These are phyloP conservation scores for Drosophila virilis DNA, from an alignment of 1,140 invertebrate species.

Conservation along the genomic window DNA sequence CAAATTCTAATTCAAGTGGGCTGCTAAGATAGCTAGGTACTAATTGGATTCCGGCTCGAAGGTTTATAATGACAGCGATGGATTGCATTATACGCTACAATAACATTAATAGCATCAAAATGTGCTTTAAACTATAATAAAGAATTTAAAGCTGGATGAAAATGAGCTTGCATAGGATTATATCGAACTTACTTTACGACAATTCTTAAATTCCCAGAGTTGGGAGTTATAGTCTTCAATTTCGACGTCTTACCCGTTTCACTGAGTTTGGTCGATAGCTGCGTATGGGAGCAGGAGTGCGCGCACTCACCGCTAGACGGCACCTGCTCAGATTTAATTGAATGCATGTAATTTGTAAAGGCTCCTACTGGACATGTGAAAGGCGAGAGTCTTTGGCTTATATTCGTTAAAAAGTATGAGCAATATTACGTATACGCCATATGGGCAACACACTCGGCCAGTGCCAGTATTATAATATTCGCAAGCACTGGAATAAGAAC, in stretches of 20 bases:
- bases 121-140: too few relatives aligned
- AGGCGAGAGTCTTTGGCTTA: conserved; percentile 3
- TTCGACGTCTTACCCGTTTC: conserved; percentile 65
- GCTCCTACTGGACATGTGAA: conserved; percentile 67
- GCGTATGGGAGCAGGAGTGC: conserved; percentile 61
- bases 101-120: too few relatives aligned
- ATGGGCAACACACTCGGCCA: conserved; percentile 66
- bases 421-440: background rate
- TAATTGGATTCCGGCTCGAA: too few relatives aligned
- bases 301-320: conserved; percentile 74
- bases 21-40: too few relatives aligned
- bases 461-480: conserved; percentile 84
- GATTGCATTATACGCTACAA: too few relatives aligned
- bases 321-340: conserved; percentile 58
- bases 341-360: conserved; percentile 81
- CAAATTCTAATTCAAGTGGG: background rate
- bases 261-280: conserved; percentile 64
- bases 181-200: too few relatives aligned
- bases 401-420: background rate
- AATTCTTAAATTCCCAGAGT: too few relatives aligned
- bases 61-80: too few relatives aligned
- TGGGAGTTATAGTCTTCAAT: too few relatives aligned
- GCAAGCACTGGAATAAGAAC: conserved; percentile 84
- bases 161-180: too few relatives aligned
- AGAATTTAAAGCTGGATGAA: too few relatives aligned